Percentiles rank a stretch among this genome's conserved stretches.
phyloP scores from a whole-genome alignment of 2,888 invertebrate species.

The Drosophila merina region DNA sequence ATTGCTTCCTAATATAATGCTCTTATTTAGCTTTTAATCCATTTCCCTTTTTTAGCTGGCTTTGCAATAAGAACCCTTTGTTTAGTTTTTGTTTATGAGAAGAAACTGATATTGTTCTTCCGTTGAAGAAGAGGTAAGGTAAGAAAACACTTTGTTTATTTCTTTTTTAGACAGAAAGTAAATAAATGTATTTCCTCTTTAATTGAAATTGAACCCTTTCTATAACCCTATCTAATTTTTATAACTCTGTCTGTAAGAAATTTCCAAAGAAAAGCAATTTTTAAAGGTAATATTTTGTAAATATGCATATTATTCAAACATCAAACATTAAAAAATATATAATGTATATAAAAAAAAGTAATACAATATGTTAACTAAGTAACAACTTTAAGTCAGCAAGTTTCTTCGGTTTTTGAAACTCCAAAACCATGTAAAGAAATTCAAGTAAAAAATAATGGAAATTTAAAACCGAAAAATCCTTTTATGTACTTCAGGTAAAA shows the following conservation, averaged over 20 bases:
- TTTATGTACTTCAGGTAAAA: conserved; percentile 1
- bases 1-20: too few relatives aligned
- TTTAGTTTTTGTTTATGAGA: not conserved
- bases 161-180: too few relatives aligned
- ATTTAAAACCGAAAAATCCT: not conserved
- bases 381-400: conserved; percentile 1
- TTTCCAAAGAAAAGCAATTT: not conserved
- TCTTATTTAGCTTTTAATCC: not conserved
- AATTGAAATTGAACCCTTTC: too few relatives aligned
- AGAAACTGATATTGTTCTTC: not conserved
- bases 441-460: not conserved
- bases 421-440: not conserved
- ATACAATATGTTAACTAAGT: not conserved
- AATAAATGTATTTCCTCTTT: too few relatives aligned
- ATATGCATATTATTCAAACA: not conserved
- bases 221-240: too few relatives aligned
- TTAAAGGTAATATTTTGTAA: not conserved
- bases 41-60: not conserved
- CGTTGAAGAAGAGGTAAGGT: not conserved
- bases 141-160: not conserved
- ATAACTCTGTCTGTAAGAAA: not conserved
- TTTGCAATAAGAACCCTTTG: not conserved
- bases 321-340: not conserved
- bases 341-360: not conserved
- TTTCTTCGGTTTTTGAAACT: not conserved